These are phyloP conservation scores for Amiota communis DNA, from an alignment of 2,888 invertebrate species.

Conservation along the genomic window DNA sequence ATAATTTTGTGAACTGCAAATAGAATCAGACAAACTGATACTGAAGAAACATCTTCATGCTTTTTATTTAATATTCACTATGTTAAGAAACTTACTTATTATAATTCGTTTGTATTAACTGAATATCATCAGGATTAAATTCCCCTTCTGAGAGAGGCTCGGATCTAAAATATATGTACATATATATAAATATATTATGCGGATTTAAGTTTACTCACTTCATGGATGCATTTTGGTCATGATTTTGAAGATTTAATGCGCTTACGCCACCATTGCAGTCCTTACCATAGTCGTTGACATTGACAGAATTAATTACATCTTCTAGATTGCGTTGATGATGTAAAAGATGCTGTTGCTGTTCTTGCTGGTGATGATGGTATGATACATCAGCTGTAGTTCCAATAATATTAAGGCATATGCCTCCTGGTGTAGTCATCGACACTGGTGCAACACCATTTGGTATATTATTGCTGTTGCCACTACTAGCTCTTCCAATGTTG, in stretches of 20 bases:
- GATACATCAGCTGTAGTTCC: not conserved
- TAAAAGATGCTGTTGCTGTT: constrained; percentile 40
- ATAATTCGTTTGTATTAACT: constrained; percentile 71
- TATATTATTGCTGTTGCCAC: not conserved
- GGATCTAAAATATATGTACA: constrained; percentile 56
- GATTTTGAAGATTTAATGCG: constrained; percentile 58
- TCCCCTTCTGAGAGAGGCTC: constrained; percentile 71
- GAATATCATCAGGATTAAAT: constrained; percentile 72
- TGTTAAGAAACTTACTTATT: constrained; percentile 63
- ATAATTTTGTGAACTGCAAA: constrained; percentile 68
- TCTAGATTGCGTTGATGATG: constrained; percentile 31
- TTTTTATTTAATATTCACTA: not conserved
- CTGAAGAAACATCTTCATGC: not conserved
- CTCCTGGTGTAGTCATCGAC: constrained; percentile 15
- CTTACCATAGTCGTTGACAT: constrained; percentile 58
- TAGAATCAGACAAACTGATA: not conserved
- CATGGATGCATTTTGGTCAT: constrained; percentile 67
- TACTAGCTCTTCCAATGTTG: not conserved
- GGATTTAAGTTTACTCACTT: constrained; percentile 58
- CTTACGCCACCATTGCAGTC: constrained; percentile 63
- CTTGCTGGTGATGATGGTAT: constrained; percentile 34
- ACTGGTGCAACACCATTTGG: not conserved
- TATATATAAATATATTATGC: not conserved
- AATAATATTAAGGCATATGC: constrained; percentile 36
- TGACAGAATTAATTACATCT: constrained; percentile 32